A percentile compares a stretch with the other conserved stretches of the same genome.
phyloP scores from a whole-genome alignment of 2,797 vertebrate genomes.

The Phrynocephalus vlangalii region DNA sequence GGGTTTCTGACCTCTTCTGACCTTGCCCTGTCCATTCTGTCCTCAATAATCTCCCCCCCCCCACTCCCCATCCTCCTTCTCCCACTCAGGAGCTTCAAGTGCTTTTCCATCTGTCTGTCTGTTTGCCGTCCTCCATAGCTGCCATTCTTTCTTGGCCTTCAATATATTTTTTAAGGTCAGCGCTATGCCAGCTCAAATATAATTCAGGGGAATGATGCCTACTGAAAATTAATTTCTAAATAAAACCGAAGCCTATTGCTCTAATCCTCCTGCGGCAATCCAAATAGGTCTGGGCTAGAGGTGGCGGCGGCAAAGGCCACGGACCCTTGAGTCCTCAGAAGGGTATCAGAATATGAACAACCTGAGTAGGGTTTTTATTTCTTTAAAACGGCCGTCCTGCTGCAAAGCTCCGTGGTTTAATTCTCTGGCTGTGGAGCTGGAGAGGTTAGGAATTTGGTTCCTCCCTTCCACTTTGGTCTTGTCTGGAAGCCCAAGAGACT shows the following conservation, averaged over 20 bases:
- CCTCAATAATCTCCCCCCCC: neutral
- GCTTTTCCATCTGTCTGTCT: neutral
- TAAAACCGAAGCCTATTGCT: neutral
- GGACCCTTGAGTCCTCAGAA: neutral
- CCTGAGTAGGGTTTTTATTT: neutral
- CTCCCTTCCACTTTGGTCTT: too few species aligned
- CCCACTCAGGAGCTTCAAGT: conserved; percentile 13
- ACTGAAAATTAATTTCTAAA: conserved; percentile 23
- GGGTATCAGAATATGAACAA: neutral
- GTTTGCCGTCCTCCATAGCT: neutral
- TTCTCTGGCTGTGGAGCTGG: too few species aligned
- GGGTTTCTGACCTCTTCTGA: neutral
- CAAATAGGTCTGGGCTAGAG: neutral
- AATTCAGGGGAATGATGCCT: neutral
- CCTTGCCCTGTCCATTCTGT: neutral
- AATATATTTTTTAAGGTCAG: neutral
- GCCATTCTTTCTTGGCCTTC: neutral
- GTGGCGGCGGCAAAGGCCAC: neutral
- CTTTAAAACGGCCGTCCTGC: neutral
- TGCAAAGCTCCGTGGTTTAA: too few species aligned
- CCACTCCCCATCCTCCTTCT: neutral
- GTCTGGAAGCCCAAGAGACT: too few species aligned
- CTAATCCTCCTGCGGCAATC: neutral
- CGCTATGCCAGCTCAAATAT: neutral
- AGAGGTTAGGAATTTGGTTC: too few species aligned